Evolutionary conservation across 1,140 invertebrate genomes (phyloP).

Genomic region (Drosophila pallidifrons): DNA sequence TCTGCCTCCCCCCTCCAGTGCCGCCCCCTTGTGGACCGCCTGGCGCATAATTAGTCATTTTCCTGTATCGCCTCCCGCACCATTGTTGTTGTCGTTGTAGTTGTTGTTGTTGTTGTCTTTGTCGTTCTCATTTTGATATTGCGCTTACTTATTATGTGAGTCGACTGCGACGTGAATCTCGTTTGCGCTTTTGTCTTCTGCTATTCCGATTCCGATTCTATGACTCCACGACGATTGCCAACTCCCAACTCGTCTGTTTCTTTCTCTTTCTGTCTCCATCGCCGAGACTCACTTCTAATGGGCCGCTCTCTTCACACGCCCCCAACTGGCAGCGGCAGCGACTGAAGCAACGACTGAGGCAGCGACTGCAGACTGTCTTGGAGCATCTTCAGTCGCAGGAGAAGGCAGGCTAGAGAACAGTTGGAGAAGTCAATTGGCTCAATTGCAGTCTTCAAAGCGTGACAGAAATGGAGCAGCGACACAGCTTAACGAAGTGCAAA

Average conservation of each 20-base stretch:
- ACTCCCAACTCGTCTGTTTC: too few species aligned
- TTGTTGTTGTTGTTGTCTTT: conserved; percentile 41
- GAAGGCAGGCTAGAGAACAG: conserved; percentile 59
- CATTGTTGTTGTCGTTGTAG: conserved; percentile 67
- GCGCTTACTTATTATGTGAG: neutral
- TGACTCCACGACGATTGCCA: neutral
- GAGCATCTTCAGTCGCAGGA: conserved; percentile 63
- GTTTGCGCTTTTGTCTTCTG: conserved; percentile 56
- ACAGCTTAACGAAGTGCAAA: conserved; percentile 33
- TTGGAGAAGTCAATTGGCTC: conserved; percentile 77
- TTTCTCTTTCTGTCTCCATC: conserved; percentile 7
- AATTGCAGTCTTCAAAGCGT: conserved; percentile 81
- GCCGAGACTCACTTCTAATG: conserved; percentile 24
- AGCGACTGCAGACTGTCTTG: neutral
- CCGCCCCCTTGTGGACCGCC: neutral
- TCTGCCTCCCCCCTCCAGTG: neutral
- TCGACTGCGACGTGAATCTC: conserved; percentile 38
- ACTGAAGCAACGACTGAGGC: neutral
- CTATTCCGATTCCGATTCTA: neutral
- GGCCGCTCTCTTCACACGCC: conserved; percentile 69
- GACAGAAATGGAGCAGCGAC: conserved; percentile 78
- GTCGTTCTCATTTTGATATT: conserved; percentile 62
- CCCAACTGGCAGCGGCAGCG: conserved; percentile 36
- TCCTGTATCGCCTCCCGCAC: conserved; percentile 57
- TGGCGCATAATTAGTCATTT: conserved; percentile 75